These are phyloP conservation scores for Tokudaia muenninki DNA, from an alignment of 2,797 vertebrate species.

Conservation along the genomic window DNA sequence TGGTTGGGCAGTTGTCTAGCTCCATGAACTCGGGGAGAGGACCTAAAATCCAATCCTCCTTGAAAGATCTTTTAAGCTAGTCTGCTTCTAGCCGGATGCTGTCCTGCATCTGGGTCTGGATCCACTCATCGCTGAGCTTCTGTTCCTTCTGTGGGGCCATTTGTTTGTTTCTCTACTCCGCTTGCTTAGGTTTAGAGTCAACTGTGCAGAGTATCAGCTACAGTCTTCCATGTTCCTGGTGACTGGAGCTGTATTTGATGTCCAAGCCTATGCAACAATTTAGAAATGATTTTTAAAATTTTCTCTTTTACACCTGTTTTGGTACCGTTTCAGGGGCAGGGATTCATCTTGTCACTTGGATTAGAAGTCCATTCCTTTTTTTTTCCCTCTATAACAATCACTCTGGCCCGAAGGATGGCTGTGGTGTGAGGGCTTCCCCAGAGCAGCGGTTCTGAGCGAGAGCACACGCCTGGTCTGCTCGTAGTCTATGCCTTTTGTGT, in stretches of 20 bases:
- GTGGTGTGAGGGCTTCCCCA: fast-evolving
- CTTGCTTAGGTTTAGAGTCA: not conserved
- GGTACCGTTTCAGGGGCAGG: not conserved
- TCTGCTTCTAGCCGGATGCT: not conserved
- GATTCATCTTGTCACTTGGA: not conserved
- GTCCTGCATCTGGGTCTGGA: too few species aligned
- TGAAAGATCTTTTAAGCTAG: not conserved
- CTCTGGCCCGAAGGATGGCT: not conserved
- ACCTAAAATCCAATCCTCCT: not conserved
- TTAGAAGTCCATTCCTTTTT: not conserved
- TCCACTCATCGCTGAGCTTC: not conserved
- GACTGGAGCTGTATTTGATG: not conserved
- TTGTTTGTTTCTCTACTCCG: not conserved
- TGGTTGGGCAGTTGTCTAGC: not conserved
- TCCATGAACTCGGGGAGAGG: not conserved
- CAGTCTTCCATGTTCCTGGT: not conserved
- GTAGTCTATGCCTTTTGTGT: not conserved
- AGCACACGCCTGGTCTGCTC: not conserved
- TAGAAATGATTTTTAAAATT: not conserved
- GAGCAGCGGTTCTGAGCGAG: not conserved
- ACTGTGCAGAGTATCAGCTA: not conserved
- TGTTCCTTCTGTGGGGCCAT: not conserved
- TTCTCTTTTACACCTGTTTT: not conserved
- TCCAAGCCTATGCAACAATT: not conserved
- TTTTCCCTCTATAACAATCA: not conserved